A percentile compares a stretch with the other conserved stretches of the same genome.
phyloP scores from a whole-genome alignment of 2,113 vertebrate species.

The Pseudonaja textilis region DNA sequence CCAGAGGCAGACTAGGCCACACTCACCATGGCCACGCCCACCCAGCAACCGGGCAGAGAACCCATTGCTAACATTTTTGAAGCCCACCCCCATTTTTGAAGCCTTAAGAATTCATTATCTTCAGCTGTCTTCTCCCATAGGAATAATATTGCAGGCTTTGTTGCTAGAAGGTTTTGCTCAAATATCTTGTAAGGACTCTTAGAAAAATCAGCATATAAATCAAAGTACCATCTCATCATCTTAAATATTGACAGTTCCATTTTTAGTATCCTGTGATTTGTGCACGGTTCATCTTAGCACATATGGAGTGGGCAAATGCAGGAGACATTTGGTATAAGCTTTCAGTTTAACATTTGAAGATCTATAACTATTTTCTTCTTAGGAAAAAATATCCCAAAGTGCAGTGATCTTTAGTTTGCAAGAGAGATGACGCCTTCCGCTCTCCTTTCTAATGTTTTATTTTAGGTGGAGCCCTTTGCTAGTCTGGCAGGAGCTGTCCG shows the following conservation, averaged over 20 bases:
- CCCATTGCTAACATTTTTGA: no score
- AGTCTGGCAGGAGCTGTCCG: constrained; percentile 79
- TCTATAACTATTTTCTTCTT: background rate
- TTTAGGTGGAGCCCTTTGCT: constrained; percentile 92
- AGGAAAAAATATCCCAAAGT: background rate
- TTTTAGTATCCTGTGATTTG: background rate
- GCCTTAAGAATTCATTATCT: background rate
- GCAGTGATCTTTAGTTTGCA: background rate
- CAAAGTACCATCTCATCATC: background rate
- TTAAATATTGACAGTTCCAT: background rate
- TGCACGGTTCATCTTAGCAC: background rate
- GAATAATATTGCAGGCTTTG: background rate
- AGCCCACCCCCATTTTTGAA: background rate
- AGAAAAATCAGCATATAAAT: background rate
- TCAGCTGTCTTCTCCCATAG: background rate
- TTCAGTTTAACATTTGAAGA: background rate
- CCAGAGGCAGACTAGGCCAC: no score
- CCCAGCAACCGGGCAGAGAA: no score
- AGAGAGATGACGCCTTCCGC: background rate
- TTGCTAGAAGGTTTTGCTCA: background rate
- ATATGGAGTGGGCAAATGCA: background rate
- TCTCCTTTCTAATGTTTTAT: background rate
- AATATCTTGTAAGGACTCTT: background rate
- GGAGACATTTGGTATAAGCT: background rate
- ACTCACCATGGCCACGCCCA: no score